phyloP scores from a whole-genome alignment of 2,113 vertebrate species.

The Pyrgilauda ruficollis region DNA sequence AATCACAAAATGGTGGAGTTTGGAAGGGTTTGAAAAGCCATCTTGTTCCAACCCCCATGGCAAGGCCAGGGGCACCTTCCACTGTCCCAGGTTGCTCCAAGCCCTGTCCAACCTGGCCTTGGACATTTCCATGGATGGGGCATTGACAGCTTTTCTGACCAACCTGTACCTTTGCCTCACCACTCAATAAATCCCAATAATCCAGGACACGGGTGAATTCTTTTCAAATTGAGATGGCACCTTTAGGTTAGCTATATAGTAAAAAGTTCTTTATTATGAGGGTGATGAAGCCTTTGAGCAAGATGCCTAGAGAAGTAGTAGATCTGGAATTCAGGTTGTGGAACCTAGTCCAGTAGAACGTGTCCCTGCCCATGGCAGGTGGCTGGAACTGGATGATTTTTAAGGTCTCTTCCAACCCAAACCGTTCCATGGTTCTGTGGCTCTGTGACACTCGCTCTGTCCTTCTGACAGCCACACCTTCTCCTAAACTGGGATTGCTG shows the following conservation, averaged over 20 bases:
- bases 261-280: neutral
- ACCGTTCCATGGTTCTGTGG: neutral
- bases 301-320: neutral
- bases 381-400: neutral
- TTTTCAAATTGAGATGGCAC: neutral
- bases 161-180: neutral
- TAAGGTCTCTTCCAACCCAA: neutral
- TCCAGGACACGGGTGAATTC: neutral
- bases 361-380: neutral
- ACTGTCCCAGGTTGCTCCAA: neutral
- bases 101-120: neutral
- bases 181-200: neutral
- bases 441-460: neutral
- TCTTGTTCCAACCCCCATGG: neutral
- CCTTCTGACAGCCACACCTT: neutral
- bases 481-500: neutral
- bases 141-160: rapidly evolving
- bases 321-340: neutral
- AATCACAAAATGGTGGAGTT: neutral
- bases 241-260: neutral
- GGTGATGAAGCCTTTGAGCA: neutral
- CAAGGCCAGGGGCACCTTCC: neutral
- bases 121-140: neutral
- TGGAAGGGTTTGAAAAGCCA: neutral
- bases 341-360: neutral